A percentile compares a stretch with the other conserved stretches of the same genome.
Conservation (phyloP, 2,888 invertebrate genomes). For the Phaonia tiefii region DNA sequence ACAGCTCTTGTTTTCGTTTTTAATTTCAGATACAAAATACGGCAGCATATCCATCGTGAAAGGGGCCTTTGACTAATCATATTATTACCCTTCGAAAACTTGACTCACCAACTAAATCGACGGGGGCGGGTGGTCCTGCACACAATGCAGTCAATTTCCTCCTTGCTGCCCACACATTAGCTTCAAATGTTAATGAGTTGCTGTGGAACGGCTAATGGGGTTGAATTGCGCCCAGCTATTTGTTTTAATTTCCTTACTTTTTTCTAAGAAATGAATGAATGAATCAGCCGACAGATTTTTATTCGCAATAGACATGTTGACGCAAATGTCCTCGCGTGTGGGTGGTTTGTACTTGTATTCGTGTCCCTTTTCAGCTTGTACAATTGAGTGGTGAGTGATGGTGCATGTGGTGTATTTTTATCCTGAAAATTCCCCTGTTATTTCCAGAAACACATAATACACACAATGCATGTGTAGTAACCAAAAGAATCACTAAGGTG, state of each 20-base stretch:
- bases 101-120: slow-evolving; percentile 6
- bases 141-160: slow-evolving; percentile 26
- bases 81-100: slow-evolving; percentile 49
- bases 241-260: slow-evolving; percentile 18
- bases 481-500: too few species aligned
- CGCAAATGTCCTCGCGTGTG: slow-evolving; percentile 18
- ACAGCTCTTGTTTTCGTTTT: slow-evolving; percentile 52
- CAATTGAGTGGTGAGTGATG: background rate
- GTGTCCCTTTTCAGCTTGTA: background rate
- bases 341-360: slow-evolving; percentile 21
- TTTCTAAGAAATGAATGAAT: slow-evolving; percentile 55
- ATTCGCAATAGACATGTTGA: slow-evolving; percentile 37
- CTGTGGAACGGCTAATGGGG: slow-evolving; percentile 38
- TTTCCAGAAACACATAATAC: too few species aligned
- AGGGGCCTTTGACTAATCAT: slow-evolving; percentile 54
- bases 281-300: slow-evolving; percentile 36
- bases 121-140: slow-evolving; percentile 36
- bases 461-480: too few species aligned
- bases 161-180: slow-evolving; percentile 61
- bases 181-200: slow-evolving; percentile 55
- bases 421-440: background rate
- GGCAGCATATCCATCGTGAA: slow-evolving; percentile 20
- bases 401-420: background rate
- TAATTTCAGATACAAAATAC: slow-evolving; percentile 10
- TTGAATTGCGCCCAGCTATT: slow-evolving; percentile 46